These are phyloP conservation scores for Dendrocincla fuliginosa DNA, from an alignment of 2,797 vertebrate species.

Conservation along the genomic window DNA sequence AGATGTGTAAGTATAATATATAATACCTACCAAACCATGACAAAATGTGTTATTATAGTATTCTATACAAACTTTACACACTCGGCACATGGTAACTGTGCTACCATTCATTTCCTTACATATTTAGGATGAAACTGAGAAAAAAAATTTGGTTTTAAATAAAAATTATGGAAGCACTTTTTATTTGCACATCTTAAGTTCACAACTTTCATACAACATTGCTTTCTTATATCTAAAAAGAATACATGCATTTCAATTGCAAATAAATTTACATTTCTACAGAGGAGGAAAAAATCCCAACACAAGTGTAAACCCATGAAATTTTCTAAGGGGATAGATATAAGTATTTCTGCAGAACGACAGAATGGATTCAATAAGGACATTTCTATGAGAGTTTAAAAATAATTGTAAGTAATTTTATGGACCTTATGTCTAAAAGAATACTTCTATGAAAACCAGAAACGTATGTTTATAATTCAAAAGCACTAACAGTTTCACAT, in stretches of 20 bases:
- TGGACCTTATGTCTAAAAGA: background rate
- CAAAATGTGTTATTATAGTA: background rate
- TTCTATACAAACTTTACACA: background rate
- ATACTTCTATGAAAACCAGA: background rate
- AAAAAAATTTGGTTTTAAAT: background rate
- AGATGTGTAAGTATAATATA: background rate
- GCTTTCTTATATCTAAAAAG: background rate
- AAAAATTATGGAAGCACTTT: background rate
- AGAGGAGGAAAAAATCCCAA: background rate
- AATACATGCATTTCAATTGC: background rate
- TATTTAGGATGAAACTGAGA: background rate
- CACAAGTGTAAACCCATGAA: background rate
- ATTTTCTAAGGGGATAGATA: background rate
- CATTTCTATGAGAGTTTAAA: background rate
- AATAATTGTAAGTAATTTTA: background rate
- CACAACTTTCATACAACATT: background rate
- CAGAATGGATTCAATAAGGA: background rate
- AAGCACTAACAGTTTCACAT: background rate
- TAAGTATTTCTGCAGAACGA: background rate
- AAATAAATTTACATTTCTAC: background rate
- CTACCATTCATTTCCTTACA: background rate
- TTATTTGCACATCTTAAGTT: background rate
- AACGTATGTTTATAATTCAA: background rate
- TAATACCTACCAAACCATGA: background rate
- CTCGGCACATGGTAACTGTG: background rate